These are phyloP conservation scores for Bellardia pandia DNA, from an alignment of 2,888 invertebrate species.

Conservation along the genomic window DNA sequence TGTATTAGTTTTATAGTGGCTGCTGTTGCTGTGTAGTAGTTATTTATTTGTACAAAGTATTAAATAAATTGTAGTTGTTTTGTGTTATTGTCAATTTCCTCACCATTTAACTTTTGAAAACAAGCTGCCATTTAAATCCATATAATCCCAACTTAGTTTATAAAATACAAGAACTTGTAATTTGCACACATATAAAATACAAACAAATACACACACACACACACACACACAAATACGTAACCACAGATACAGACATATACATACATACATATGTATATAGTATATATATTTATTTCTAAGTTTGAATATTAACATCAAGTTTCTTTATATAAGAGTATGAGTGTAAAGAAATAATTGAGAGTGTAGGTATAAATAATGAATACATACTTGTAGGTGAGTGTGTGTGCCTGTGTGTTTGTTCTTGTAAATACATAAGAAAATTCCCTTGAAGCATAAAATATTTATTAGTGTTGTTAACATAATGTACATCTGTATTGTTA, in stretches of 20 bases:
- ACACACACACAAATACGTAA: background rate
- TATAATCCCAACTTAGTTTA: conserved; percentile 67
- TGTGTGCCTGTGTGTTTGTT: background rate
- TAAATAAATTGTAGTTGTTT: conserved; percentile 61
- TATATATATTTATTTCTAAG: background rate
- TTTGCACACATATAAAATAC: conserved; percentile 24
- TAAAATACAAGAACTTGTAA: conserved; percentile 60
- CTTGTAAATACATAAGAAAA: conserved; percentile 5
- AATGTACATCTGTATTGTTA: conserved; percentile 13
- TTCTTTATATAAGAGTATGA: background rate
- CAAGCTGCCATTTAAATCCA: conserved; percentile 67
- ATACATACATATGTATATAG: background rate
- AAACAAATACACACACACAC: background rate
- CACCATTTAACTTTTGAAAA: conserved; percentile 68
- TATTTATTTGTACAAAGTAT: conserved; percentile 49
- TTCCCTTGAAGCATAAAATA: conserved; percentile 68
- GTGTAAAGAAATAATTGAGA: background rate
- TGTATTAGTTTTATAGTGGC: conserved; percentile 21
- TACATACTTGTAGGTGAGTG: background rate
- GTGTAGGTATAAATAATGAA: background rate
- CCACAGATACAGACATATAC: background rate
- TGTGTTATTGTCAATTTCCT: conserved; percentile 70
- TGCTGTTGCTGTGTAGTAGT: conserved; percentile 9
- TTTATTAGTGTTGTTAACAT: conserved; percentile 71
- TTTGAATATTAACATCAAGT: background rate